Evolutionary conservation across 2,113 vertebrate genomes (phyloP).

Genomic region (Mirza zaza): DNA sequence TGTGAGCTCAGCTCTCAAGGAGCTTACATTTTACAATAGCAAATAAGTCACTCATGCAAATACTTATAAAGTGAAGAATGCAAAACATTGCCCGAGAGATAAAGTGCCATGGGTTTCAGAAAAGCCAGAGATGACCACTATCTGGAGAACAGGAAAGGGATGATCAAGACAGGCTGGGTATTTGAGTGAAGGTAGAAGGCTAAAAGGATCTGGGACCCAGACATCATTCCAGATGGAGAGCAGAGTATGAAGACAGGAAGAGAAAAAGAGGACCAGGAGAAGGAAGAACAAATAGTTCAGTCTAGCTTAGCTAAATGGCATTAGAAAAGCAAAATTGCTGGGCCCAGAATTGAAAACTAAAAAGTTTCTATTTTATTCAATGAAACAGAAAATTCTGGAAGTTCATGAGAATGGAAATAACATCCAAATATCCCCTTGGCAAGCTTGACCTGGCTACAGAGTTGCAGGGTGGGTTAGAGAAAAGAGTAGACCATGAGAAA

Average conservation of each 20-base stretch:
- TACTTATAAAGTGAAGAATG: not conserved
- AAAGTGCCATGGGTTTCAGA: not conserved
- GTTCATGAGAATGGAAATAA: not conserved
- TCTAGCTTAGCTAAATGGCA: not conserved
- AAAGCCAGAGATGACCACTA: not conserved
- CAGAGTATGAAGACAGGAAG: not conserved
- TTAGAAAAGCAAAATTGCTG: not conserved
- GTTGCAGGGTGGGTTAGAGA: not conserved
- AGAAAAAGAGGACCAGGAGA: not conserved
- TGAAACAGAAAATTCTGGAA: not conserved
- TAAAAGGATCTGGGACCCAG: not conserved
- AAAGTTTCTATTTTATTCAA: not conserved
- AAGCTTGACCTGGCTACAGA: not conserved
- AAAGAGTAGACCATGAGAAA: not conserved
- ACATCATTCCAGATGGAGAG: not conserved
- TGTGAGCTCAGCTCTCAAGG: not conserved
- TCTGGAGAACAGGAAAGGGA: not conserved
- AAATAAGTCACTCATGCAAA: not conserved
- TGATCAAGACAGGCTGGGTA: not conserved
- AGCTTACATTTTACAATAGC: not conserved
- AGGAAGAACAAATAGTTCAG: not conserved
- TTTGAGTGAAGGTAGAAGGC: not conserved
- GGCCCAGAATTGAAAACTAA: not conserved
- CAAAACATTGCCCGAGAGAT: not conserved
- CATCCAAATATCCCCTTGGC: not conserved